phyloP scores from a whole-genome alignment of 1,140 invertebrate genomes.

The Drosophila cardini region DNA sequence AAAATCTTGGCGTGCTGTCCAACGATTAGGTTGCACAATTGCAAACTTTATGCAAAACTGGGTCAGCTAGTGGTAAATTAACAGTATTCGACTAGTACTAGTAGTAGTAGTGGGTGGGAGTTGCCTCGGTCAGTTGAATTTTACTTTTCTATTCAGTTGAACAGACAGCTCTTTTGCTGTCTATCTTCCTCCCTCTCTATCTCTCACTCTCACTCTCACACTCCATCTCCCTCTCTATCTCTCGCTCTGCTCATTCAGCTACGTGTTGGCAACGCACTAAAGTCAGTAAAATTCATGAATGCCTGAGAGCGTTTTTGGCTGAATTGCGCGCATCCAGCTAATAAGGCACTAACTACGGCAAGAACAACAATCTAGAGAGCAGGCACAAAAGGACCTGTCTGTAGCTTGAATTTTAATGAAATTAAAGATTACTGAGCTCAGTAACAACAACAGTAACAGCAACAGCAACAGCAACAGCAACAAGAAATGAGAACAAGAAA shows the following conservation, averaged over 20 bases:
- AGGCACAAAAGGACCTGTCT: constrained; percentile 46
- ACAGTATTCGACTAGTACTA: no score
- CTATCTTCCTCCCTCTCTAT: neutral
- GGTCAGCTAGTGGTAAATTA: constrained; percentile 17
- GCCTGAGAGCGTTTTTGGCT: constrained; percentile 65
- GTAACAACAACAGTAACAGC: constrained; percentile 27
- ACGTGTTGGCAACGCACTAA: constrained; percentile 60
- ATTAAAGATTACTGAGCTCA: constrained; percentile 79
- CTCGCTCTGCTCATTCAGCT: constrained; percentile 18
- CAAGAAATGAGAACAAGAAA: neutral
- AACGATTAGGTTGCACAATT: constrained; percentile 8
- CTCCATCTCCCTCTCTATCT: neutral
- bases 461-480: constrained; percentile 3
- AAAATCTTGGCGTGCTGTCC: constrained; percentile 4
- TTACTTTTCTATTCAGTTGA: neutral
- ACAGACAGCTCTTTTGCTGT: neutral
- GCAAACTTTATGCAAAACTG: constrained; percentile 13
- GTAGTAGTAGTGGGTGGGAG: neutral
- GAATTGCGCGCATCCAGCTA: constrained; percentile 58
- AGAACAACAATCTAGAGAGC: constrained; percentile 33
- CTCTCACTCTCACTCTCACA: neutral
- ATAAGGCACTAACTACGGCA: constrained; percentile 65
- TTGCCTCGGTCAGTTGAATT: neutral
- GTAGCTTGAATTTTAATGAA: constrained; percentile 77
- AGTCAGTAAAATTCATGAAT: constrained; percentile 77